A percentile compares a stretch with the other conserved stretches of the same genome.
phyloP scores from a whole-genome alignment of 1,140 invertebrate genomes.

The Lucilia cuprina region DNA sequence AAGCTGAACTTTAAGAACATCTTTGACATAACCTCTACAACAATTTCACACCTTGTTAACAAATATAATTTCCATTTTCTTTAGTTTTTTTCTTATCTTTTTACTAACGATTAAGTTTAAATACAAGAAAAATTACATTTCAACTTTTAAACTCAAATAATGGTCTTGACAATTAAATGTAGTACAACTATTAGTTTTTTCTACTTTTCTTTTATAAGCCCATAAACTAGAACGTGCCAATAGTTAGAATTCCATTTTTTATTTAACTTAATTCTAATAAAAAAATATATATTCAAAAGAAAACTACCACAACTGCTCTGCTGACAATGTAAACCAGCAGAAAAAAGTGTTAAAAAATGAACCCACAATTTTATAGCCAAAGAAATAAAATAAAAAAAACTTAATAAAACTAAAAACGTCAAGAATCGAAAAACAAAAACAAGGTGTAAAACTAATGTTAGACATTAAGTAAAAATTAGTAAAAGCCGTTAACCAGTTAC shows the following conservation, averaged over 20 bases:
- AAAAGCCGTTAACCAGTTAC: conserved; percentile 32
- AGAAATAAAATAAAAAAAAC: neutral
- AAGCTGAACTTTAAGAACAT: no score
- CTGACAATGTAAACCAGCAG: conserved; percentile 15
- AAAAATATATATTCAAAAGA: no score
- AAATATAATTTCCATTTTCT: no score
- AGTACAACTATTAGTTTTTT: neutral
- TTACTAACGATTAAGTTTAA: neutral
- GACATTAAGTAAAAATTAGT: conserved; percentile 30
- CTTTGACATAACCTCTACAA: no score
- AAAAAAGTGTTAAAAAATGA: conserved; percentile 5
- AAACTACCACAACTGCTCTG: no score
- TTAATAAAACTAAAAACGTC: neutral
- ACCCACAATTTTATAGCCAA: conserved; percentile 5
- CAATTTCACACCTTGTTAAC: no score
- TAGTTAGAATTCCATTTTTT: neutral
- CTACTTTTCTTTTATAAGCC: neutral
- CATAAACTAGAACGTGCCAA: conserved; percentile 31
- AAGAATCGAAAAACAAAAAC: neutral
- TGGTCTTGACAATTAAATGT: conserved; percentile 30
- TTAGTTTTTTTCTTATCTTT: neutral
- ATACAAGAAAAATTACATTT: neutral
- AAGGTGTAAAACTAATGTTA: conserved; percentile 35
- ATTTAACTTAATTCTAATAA: neutral
- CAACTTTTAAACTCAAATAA: neutral